Evolutionary conservation across 2,797 vertebrate species (phyloP).

Genomic region (Betta splendens): DNA sequence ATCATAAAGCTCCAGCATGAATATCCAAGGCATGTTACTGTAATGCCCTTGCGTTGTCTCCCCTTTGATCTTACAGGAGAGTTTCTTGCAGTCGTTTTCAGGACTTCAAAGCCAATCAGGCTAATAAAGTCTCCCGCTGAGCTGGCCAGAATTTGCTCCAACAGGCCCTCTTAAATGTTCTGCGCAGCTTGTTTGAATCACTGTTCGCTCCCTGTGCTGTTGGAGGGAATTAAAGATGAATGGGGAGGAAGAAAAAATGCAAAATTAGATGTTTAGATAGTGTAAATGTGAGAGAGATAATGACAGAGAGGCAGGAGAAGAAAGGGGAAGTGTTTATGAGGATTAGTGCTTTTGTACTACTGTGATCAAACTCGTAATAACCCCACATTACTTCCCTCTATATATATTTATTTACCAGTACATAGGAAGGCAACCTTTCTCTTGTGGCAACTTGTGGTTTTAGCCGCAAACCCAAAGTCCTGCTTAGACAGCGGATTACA

Average conservation of each 20-base stretch:
- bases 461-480: slow-evolving; percentile 35
- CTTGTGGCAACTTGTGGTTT: slow-evolving; percentile 25
- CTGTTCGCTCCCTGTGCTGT: background rate
- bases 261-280: background rate
- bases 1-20: slow-evolving; percentile 1
- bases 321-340: slow-evolving; percentile 7
- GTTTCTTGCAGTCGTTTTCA: slow-evolving; percentile 44
- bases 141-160: slow-evolving; percentile 50
- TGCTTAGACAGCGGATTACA: slow-evolving; percentile 40
- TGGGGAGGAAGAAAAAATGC: slow-evolving; percentile 10
- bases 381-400: slow-evolving; percentile 25
- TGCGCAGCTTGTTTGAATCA: slow-evolving; percentile 39
- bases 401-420: slow-evolving; percentile 41
- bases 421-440: slow-evolving; percentile 24
- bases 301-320: slow-evolving; percentile 21
- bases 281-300: slow-evolving; percentile 21
- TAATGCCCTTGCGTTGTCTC: slow-evolving; percentile 28
- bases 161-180: slow-evolving; percentile 47
- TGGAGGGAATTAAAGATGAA: slow-evolving; percentile 23
- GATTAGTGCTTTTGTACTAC: slow-evolving; percentile 20
- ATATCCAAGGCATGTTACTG: slow-evolving; percentile 28
- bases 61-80: slow-evolving; percentile 54
- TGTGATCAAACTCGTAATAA: slow-evolving; percentile 27
- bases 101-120: slow-evolving; percentile 64
- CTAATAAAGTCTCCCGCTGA: slow-evolving; percentile 63